Conservation (phyloP, 2,888 invertebrate genomes). For the Nycteola revayana region DNA sequence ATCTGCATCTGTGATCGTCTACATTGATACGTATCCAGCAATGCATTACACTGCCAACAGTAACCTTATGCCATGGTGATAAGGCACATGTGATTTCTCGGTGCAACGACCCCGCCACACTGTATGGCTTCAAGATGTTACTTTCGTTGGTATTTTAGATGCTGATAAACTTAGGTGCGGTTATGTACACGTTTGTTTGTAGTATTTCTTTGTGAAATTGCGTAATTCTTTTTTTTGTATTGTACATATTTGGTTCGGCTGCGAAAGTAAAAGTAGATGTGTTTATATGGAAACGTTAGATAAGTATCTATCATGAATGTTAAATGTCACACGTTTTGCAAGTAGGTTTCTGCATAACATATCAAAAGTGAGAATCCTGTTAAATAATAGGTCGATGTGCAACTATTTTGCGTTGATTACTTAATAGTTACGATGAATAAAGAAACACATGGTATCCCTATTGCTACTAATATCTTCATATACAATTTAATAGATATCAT, state of each 20-base stretch:
- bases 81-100: slow-evolving; percentile 57
- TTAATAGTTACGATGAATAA: no score
- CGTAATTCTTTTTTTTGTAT: slow-evolving; percentile 22
- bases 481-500: no score
- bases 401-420: no score
- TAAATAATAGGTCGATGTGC: no score
- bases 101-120: slow-evolving; percentile 69
- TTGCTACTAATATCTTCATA: no score
- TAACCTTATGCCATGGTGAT: slow-evolving; percentile 52
- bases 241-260: slow-evolving; percentile 16
- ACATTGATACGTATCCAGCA: slow-evolving; percentile 56
- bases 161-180: slow-evolving; percentile 44
- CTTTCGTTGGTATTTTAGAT: slow-evolving; percentile 66
- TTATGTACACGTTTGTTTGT: slow-evolving; percentile 35
- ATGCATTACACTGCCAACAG: slow-evolving; percentile 46
- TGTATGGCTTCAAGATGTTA: slow-evolving; percentile 63
- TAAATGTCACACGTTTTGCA: no score
- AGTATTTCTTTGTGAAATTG: slow-evolving; percentile 23
- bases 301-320: slow-evolving; percentile 1
- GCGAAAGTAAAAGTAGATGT: slow-evolving; percentile 14
- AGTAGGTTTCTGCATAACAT: no score
- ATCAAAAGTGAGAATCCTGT: no score
- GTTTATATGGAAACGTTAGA: slow-evolving; percentile 13
- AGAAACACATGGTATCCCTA: no score
- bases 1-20: slow-evolving; percentile 78